phyloP scores from a whole-genome alignment of 2,113 vertebrate genomes.

The Petrocephalus zakoni region DNA sequence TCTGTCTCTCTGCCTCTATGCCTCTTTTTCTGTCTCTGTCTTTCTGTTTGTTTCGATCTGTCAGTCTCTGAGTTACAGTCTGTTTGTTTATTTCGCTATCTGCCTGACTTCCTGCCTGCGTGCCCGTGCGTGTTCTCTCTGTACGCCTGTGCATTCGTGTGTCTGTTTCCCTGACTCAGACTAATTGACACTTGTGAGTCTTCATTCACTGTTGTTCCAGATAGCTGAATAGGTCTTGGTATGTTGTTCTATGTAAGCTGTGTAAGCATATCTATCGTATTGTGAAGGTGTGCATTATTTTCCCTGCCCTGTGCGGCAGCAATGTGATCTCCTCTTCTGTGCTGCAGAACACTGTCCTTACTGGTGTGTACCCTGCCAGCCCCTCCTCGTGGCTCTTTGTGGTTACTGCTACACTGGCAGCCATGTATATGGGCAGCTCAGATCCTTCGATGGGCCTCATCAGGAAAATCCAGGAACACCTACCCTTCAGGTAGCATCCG shows the following conservation, averaged over 20 bases:
- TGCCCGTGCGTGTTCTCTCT: neutral
- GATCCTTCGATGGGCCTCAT: constrained; percentile 88
- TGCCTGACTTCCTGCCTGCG: neutral
- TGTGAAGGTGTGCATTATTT: neutral
- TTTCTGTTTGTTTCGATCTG: neutral
- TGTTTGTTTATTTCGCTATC: neutral
- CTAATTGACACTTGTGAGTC: neutral
- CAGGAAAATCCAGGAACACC: constrained; percentile 79
- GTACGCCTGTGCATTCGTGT: neutral
- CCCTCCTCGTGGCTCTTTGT: constrained; percentile 86
- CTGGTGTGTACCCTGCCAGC: constrained; percentile 77
- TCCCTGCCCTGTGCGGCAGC: neutral
- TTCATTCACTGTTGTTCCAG: neutral
- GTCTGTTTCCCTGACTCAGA: neutral
- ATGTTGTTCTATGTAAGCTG: neutral
- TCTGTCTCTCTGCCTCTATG: neutral
- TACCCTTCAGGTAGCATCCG: constrained; percentile 69
- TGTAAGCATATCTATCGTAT: neutral
- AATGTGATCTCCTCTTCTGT: neutral
- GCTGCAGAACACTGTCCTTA: constrained; percentile 73
- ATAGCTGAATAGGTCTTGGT: neutral
- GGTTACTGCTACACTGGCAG: constrained; percentile 75
- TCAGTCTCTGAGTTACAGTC: neutral
- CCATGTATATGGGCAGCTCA: constrained; percentile 73
- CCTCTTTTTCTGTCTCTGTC: neutral